phyloP scores from a whole-genome alignment of 1,140 invertebrate species.

The Drosophila saltans region DNA sequence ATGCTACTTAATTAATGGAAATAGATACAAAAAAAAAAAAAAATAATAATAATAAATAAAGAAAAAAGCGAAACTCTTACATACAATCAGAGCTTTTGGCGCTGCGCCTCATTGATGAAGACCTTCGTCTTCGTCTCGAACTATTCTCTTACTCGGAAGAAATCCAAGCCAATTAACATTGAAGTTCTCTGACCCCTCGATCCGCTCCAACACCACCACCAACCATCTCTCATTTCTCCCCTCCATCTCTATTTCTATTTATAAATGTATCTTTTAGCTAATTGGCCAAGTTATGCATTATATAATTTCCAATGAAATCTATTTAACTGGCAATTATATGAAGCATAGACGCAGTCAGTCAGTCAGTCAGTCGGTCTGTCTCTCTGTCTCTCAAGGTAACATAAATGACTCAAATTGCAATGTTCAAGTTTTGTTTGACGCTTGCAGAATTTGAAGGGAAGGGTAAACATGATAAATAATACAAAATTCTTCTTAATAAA shows the following conservation, averaged over 20 bases:
- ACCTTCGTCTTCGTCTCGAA: constrained; percentile 52
- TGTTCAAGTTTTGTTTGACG: constrained; percentile 28
- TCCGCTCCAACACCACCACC: no score
- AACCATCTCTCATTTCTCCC: constrained; percentile 13
- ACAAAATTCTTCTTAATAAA: not conserved
- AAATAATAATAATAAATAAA: no score
- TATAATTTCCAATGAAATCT: constrained; percentile 30
- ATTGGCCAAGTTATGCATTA: constrained; percentile 2
- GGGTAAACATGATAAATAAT: not conserved
- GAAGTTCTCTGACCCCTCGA: constrained; percentile 11
- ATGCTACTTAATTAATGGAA: constrained; percentile 49
- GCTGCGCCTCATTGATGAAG: constrained; percentile 53
- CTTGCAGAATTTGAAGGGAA: constrained; percentile 26
- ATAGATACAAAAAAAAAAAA: constrained; percentile 53
- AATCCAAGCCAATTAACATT: constrained; percentile 38
- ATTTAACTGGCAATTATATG: constrained; percentile 8
- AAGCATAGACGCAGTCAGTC: not conserved
- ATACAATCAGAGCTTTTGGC: constrained; percentile 27
- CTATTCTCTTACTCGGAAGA: constrained; percentile 38
- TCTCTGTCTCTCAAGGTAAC: constrained; percentile 23
- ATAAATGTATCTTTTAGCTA: constrained; percentile 9
- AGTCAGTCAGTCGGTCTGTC: no score
- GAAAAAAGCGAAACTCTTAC: constrained; percentile 24
- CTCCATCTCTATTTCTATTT: constrained; percentile 16
- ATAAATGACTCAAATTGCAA: constrained; percentile 59